Conservation (phyloP, 2,797 vertebrate species). For the Emydoidea blandingii region DNA sequence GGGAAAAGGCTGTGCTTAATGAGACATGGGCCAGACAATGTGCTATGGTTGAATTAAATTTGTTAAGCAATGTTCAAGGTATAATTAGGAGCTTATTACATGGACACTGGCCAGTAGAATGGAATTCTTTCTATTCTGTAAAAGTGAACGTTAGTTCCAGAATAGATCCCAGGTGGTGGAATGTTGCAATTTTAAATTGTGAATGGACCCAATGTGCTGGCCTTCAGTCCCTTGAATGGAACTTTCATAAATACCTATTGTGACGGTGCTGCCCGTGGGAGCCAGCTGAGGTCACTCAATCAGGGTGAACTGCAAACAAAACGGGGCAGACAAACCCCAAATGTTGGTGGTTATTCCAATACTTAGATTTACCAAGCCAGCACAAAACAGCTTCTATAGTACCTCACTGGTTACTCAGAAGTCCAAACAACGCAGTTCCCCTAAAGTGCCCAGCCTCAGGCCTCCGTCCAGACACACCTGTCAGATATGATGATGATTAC, state of each 20-base stretch:
- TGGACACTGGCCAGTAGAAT: background rate
- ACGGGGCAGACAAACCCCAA: too few species aligned
- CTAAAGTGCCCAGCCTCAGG: too few species aligned
- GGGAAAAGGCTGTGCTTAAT: background rate
- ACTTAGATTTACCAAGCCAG: too few species aligned
- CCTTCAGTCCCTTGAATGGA: background rate
- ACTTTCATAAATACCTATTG: background rate
- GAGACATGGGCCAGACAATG: background rate
- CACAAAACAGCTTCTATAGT: too few species aligned
- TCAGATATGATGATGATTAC: too few species aligned
- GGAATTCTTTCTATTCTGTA: background rate
- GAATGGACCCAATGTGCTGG: background rate
- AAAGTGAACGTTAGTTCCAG: background rate
- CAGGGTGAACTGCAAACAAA: too few species aligned
- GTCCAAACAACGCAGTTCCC: too few species aligned
- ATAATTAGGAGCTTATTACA: background rate
- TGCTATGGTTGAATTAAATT: background rate
- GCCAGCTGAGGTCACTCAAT: too few species aligned
- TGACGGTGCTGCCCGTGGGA: too few species aligned
- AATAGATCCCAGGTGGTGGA: background rate
- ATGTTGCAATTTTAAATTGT: background rate
- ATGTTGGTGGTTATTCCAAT: too few species aligned
- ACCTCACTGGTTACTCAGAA: too few species aligned
- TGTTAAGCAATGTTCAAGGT: background rate
- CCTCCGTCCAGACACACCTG: too few species aligned